Percentiles rank a stretch among this genome's conserved stretches.
These are phyloP conservation scores for Maniola jurtina DNA, from an alignment of 1,140 invertebrate genomes.

Conservation along the genomic window DNA sequence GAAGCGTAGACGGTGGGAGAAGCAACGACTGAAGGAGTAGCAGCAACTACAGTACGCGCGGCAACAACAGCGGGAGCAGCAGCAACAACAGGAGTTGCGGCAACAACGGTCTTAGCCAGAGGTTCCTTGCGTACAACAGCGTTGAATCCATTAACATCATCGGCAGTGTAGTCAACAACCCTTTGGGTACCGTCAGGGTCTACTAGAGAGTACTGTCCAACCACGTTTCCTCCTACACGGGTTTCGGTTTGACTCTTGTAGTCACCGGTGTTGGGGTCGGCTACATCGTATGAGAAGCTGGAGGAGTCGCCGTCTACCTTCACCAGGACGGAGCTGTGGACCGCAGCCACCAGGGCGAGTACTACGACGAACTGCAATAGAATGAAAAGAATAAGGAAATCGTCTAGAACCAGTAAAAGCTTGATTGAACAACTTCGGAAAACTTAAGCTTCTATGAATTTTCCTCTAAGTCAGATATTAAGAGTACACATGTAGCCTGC, in stretches of 20 bases:
- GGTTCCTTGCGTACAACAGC: conserved; percentile 70
- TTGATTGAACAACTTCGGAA: too few relatives aligned
- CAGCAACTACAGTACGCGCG: conserved; percentile 28
- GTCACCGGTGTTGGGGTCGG: conserved; percentile 77
- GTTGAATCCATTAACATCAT: conserved; percentile 76
- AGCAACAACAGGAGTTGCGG: conserved; percentile 23
- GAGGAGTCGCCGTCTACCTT: conserved; percentile 55
- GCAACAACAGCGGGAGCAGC: conserved; percentile 28
- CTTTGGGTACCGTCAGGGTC: conserved; percentile 73
- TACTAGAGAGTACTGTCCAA: conserved; percentile 75
- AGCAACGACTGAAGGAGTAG: conserved; percentile 2
- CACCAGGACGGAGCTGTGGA: conserved; percentile 44
- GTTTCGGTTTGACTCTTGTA: conserved; percentile 74
- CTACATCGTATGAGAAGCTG: conserved; percentile 71
- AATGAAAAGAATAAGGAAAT: not conserved
- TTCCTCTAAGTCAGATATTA: too few relatives aligned
- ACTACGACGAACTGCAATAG: conserved; percentile 13
- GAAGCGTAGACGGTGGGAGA: conserved; percentile 30
- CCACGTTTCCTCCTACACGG: conserved; percentile 78
- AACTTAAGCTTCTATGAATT: too few relatives aligned
- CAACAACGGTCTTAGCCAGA: conserved; percentile 20
- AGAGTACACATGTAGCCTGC: too few relatives aligned
- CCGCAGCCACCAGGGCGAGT: conserved; percentile 37
- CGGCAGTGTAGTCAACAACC: conserved; percentile 50
- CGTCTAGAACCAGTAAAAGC: too few relatives aligned